Conservation (phyloP, 2,888 invertebrate species). For the Agrotis ipsilon region DNA sequence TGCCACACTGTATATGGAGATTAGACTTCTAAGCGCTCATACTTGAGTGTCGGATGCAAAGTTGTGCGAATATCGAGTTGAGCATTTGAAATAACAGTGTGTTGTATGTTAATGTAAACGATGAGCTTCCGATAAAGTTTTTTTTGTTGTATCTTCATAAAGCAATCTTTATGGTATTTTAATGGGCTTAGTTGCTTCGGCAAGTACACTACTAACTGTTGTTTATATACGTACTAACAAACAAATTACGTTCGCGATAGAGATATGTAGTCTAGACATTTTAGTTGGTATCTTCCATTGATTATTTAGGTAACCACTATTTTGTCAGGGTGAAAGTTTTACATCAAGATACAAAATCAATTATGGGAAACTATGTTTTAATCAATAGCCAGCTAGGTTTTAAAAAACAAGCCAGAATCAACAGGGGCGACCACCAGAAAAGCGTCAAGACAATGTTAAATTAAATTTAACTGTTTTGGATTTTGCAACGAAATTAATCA, state of each 20-base stretch:
- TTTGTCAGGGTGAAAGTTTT: not conserved
- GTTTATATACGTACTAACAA: not conserved
- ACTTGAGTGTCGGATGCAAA: conserved; percentile 26
- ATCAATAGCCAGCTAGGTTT: too few species aligned
- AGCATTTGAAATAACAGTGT: conserved; percentile 35
- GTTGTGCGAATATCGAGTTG: conserved; percentile 42
- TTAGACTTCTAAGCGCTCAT: conserved; percentile 57
- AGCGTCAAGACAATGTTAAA: too few species aligned
- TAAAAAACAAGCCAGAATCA: too few species aligned
- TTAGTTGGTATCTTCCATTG: conserved; percentile 2
- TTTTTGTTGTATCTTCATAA: conserved; percentile 13
- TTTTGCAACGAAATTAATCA: too few species aligned
- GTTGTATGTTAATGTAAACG: conserved; percentile 26
- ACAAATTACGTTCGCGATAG: not conserved
- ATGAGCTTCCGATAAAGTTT: conserved; percentile 40
- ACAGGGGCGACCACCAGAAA: too few species aligned
- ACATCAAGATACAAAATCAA: too few species aligned
- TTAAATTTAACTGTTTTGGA: too few species aligned
- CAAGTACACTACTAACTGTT: conserved; percentile 2
- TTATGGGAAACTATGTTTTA: too few species aligned
- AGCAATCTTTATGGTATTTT: conserved; percentile 16
- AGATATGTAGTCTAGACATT: not conserved
- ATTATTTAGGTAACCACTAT: not conserved
- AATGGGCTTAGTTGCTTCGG: not conserved
- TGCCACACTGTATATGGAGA: conserved; percentile 66